Conservation (phyloP, 2,888 invertebrate genomes). For the Laspeyria flexula region DNA sequence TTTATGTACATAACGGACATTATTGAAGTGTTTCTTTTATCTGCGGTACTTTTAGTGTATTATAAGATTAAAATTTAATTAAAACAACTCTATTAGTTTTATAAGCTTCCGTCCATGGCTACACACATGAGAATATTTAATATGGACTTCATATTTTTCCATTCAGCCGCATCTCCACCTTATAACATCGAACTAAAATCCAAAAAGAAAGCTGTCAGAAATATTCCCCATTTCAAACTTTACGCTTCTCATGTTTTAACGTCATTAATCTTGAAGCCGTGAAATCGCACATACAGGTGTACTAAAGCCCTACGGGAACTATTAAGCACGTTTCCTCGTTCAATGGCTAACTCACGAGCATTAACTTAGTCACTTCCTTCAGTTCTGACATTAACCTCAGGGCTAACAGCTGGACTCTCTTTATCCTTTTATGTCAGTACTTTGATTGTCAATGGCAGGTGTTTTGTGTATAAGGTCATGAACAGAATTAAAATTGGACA, state of each 20-base stretch:
- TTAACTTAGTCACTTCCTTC: slow-evolving; percentile 28
- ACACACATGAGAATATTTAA: too few relatives aligned
- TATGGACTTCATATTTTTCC: too few relatives aligned
- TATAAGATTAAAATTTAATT: not conserved
- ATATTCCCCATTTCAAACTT: too few relatives aligned
- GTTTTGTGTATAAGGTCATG: not conserved
- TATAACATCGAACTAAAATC: too few relatives aligned
- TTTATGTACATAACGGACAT: slow-evolving; percentile 27
- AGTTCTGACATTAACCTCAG: slow-evolving; percentile 22
- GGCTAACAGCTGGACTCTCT: slow-evolving; percentile 23
- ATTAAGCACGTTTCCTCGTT: slow-evolving; percentile 15
- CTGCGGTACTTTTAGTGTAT: not conserved
- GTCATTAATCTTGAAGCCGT: not conserved
- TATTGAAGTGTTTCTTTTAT: slow-evolving; percentile 7
- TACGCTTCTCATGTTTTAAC: too few relatives aligned
- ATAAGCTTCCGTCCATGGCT: too few relatives aligned
- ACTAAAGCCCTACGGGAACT: slow-evolving; percentile 16
- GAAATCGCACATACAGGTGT: slow-evolving; percentile 7
- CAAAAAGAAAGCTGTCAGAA: too few relatives aligned
- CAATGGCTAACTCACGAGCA: slow-evolving; percentile 1
- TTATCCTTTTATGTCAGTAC: slow-evolving; percentile 27
- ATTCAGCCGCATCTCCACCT: too few relatives aligned
- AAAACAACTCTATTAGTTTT: too few relatives aligned
- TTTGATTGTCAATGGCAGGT: slow-evolving; percentile 18
- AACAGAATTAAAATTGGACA: not conserved